Evolutionary conservation across 2,113 vertebrate genomes (phyloP), one percentile per base, ranked within the genome.

Genomic region (Chloropsis hardwickii): DNA sequence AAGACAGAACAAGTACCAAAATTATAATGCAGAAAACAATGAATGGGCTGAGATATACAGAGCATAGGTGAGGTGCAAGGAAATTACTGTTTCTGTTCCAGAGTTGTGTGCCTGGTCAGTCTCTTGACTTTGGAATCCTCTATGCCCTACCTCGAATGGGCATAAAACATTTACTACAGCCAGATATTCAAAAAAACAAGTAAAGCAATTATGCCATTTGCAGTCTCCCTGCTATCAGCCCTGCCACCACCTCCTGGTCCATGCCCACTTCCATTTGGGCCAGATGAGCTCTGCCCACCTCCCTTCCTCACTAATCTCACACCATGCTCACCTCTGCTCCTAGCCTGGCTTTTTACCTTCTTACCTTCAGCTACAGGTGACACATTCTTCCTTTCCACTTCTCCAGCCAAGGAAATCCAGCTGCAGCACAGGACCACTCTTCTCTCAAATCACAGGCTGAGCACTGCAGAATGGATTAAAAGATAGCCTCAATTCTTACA

Each of bases 301-400:
- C 67, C 31, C 9, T 48, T 27, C 25, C 50, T 39, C 39, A 66
- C 35, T 42, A 86, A 15, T 23, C 42, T 31, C 33, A 31, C 28
- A 64, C 22, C 17, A 23, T 1, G 2, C 19, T 87, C 69, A 81
- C 48, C 73, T 35, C 40, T 72, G 18, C 33, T 85, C 20, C 39
- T 44, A 25, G 28, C 11, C 25, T 37, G 10, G 31, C 23, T 54
- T 88, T 93, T 70, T 58, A 42, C 33, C 74, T 81, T 76, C 88
- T 92, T 95, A 92, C 83, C 92, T 94, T 39, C 56, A 86, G 76
- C 67, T 93, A 70, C 42, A 67, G 33, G 25, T 31, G 42, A 62
- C 21, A n/a, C 39, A 20, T 70, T 82, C 72, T 86, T 88, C 74
- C 56, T 64, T 74, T 90, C 42, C 33, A 40, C 45, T 35, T 92